These are phyloP conservation scores for Dascillus cervinus DNA, from an alignment of 2,888 invertebrate species.

Conservation along the genomic window DNA sequence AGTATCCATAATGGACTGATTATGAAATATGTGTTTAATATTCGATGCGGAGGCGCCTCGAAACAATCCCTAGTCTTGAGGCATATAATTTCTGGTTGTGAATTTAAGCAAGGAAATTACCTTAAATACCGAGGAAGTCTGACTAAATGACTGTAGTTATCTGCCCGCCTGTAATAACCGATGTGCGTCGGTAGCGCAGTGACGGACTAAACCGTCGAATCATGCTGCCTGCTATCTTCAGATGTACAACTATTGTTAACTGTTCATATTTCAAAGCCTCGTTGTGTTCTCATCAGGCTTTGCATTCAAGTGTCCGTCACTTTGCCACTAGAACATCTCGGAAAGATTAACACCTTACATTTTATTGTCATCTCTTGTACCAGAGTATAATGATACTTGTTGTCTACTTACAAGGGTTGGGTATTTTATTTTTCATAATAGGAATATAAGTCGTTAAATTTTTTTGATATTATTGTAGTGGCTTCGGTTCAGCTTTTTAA, in stretches of 20 bases:
- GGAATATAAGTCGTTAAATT: slow-evolving; percentile 15
- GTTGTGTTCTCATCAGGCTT: slow-evolving; percentile 33
- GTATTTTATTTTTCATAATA: slow-evolving; percentile 23
- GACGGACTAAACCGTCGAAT: slow-evolving; percentile 29
- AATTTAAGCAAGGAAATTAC: slow-evolving; percentile 12
- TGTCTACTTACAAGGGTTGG: slow-evolving; percentile 27
- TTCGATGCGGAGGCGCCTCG: too few relatives aligned
- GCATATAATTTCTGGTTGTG: not conserved
- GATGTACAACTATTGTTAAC: slow-evolving; percentile 33
- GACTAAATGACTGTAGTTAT: slow-evolving; percentile 19
- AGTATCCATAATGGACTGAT: slow-evolving; percentile 20
- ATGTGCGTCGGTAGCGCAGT: slow-evolving; percentile 20
- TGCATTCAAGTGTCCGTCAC: slow-evolving; percentile 37
- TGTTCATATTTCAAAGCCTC: slow-evolving; percentile 31
- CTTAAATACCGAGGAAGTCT: slow-evolving; percentile 19
- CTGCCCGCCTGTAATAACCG: slow-evolving; percentile 19
- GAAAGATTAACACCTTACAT: slow-evolving; percentile 37
- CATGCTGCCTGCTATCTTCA: slow-evolving; percentile 31
- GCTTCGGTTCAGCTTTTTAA: too few relatives aligned
- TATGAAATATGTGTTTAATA: slow-evolving; percentile 31
- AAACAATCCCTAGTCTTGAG: not conserved
- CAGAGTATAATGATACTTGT: slow-evolving; percentile 34
- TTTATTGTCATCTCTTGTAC: slow-evolving; percentile 30
- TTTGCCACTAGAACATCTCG: slow-evolving; percentile 38
- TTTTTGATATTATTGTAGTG: too few relatives aligned